These are phyloP conservation scores for Andrena minutula DNA, from an alignment of 2,888 invertebrate species.

Conservation along the genomic window DNA sequence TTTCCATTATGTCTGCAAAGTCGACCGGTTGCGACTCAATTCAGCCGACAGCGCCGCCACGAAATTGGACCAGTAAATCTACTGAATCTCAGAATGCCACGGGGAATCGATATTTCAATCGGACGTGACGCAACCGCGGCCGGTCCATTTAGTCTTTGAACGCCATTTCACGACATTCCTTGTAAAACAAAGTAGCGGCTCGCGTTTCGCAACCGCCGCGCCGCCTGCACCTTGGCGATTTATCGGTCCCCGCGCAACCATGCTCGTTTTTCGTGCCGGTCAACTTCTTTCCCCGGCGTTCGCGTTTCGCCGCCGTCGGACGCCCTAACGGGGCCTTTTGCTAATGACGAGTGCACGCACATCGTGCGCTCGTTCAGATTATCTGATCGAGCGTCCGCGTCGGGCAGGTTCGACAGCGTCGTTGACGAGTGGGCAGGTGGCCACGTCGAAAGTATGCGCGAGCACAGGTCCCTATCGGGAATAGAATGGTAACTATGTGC, in stretches of 20 bases:
- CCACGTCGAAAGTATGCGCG: not conserved
- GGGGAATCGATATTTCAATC: constrained; percentile 48
- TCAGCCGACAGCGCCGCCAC: not conserved
- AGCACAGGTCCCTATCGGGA: constrained; percentile 14
- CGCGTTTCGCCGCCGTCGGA: constrained; percentile 13
- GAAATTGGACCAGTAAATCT: constrained; percentile 30
- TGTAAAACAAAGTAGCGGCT: constrained; percentile 32
- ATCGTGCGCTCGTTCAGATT: constrained; percentile 10
- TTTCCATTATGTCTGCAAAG: constrained; percentile 22
- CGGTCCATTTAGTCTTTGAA: constrained; percentile 43
- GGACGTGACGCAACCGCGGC: constrained; percentile 14
- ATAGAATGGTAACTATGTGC: constrained; percentile 1
- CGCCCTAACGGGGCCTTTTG: constrained; percentile 47
- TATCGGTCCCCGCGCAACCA: constrained; percentile 49
- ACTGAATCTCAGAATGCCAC: not conserved
- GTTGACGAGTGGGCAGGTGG: constrained; percentile 52
- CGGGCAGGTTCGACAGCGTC: constrained; percentile 26
- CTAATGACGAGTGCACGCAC: constrained; percentile 47
- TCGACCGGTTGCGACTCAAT: not conserved
- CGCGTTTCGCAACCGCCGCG: constrained; percentile 36
- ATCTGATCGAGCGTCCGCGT: constrained; percentile 55
- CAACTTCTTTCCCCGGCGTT: constrained; percentile 34
- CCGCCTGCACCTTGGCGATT: constrained; percentile 52
- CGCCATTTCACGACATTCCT: constrained; percentile 53
- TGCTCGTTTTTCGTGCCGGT: constrained; percentile 22